These are phyloP conservation scores for Graphium colonna DNA, from an alignment of 2,888 invertebrate species.

Conservation along the genomic window DNA sequence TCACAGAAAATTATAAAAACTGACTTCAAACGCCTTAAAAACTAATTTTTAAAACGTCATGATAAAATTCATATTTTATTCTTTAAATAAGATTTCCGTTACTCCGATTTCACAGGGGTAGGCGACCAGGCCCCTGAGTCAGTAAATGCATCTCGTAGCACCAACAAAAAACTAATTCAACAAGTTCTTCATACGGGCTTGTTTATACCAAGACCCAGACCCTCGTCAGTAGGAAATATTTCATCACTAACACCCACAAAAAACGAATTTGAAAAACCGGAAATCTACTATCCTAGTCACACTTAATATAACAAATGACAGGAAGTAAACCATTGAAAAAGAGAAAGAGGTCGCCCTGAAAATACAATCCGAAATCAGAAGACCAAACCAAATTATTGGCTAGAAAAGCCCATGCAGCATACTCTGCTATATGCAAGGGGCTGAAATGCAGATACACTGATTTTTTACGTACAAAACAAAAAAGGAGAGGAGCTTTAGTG, in stretches of 20 bases:
- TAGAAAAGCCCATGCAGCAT: background rate
- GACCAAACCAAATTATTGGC: conserved; percentile 1
- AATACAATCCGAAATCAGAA: background rate
- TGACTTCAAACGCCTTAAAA: no score
- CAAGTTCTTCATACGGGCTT: background rate
- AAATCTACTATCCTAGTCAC: no score
- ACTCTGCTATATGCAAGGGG: conserved; percentile 19
- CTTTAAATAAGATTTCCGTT: no score
- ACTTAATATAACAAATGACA: background rate
- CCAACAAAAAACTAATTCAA: conserved; percentile 2
- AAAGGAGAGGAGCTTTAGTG: conserved; percentile 23
- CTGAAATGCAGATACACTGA: conserved; percentile 23
- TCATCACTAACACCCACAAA: no score
- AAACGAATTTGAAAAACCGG: background rate
- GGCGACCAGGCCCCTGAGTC: conserved; percentile 10
- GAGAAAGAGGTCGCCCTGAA: background rate
- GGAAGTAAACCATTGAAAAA: background rate
- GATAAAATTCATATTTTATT: conserved; percentile 17
- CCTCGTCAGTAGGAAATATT: background rate
- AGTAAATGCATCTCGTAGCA: conserved; percentile 11
- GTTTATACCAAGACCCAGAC: background rate
- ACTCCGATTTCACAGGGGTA: no score
- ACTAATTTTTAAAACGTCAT: no score
- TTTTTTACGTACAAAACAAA: conserved; percentile 26
- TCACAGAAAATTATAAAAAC: no score